Base-by-base conservation (phyloP, 2,113 vertebrate genomes). In the Eidolon helvum region DNA sequence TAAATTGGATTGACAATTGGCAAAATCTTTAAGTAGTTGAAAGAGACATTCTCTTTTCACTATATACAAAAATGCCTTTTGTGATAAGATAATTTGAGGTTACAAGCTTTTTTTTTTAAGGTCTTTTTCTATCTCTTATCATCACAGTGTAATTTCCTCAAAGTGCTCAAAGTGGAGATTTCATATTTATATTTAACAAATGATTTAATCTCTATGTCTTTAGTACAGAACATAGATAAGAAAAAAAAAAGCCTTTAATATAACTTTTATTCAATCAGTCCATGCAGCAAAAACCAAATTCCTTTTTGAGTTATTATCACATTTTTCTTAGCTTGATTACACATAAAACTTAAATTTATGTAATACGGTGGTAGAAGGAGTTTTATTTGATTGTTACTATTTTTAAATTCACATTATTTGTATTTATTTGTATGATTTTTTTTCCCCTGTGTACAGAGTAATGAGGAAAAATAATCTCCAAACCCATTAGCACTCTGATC, bases 401-500 rank as follows among this genome's bases (percentile, higher is more conserved):
- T 68, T 83, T 91, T 80, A 33, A 93, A 53, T 74, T 45, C 21
- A 45, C 21, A 24, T 90, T 74, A 77, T 26, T 69, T 93, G 90
- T 43, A 65, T 68, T 63, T 14, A 71, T 50, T 43, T 88, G 7
- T 63, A 50, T 16, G n/a, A 77, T 77, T 95, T 96, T 96, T 19
- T 95, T 96, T 96, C 16, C 4, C 61, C 59, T 96, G 16, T 4
- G 0, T 83, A 15, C 96, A 77, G 2, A 35, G 12, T 94, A 11
- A 24, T 15, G 53, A 91, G 88, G 38, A 96, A 12, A 50, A 97
- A 95, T 87, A 97, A 90, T 84, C 86, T 87, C n/a, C 75, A 55
- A 91, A 93, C 2, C 61, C 30, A 96, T 96, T 97, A 87, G 90
- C 28, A 50, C 94, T 98, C n/a, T 97, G 59, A 92, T 91, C 57